phyloP scores from a whole-genome alignment of 2,797 vertebrate species.

The Pantherophis vulpinus region DNA sequence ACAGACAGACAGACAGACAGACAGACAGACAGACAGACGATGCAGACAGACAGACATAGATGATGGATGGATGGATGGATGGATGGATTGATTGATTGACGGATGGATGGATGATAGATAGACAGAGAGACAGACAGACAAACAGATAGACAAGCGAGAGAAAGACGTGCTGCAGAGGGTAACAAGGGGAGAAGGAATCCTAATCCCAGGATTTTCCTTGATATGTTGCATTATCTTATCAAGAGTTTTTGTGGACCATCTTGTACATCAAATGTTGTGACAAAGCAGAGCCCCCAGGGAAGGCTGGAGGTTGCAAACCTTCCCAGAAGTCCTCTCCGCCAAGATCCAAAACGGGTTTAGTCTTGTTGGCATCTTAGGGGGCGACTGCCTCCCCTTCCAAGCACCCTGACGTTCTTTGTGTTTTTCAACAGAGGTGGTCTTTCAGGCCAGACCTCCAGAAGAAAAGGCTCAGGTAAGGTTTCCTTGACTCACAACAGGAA shows the following conservation, averaged over 20 bases:
- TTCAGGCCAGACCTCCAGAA: conserved; percentile 47
- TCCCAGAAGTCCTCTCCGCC: background rate
- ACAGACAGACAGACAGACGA: too few relatives aligned
- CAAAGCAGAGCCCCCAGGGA: background rate
- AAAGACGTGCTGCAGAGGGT: accelerated
- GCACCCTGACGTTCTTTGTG: background rate
- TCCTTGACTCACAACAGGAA: background rate
- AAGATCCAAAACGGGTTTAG: background rate
- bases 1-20: too few relatives aligned
- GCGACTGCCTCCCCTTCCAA: background rate
- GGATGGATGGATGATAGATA: too few relatives aligned
- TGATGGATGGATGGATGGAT: too few relatives aligned
- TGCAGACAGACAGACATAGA: too few relatives aligned
- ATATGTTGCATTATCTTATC: background rate
- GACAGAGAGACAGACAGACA: too few relatives aligned
- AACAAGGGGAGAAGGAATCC: too few relatives aligned
- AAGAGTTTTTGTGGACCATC: background rate
- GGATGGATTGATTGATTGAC: too few relatives aligned
- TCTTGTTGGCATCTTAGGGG: background rate
- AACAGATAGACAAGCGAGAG: too few relatives aligned
- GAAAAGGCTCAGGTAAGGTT: conserved; percentile 48
- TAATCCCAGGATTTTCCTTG: background rate
- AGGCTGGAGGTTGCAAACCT: background rate
- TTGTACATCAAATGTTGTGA: background rate
- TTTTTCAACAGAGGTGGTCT: conserved; percentile 56